Base-by-base conservation (phyloP, 64 coral and sea anemone species). In the Actinia tenebrosa region DNA sequence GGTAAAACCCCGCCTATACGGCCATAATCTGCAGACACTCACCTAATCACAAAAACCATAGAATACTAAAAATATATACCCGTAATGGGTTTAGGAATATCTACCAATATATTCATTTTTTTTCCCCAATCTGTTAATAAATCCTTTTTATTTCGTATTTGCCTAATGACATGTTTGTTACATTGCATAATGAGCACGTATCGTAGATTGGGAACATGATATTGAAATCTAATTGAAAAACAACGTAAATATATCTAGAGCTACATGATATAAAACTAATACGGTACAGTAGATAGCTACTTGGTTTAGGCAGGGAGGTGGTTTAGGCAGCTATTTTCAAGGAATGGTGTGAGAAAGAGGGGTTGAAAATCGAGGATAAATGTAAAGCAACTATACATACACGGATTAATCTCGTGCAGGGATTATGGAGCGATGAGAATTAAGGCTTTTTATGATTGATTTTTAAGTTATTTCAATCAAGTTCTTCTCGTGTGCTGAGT, bases 141-240 rank as follows among this genome's bases (percentile, higher is more conserved):
- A 75, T 75, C 69, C 69, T 75, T 75, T 69, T 30, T 66, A 23
- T 30, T 75, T 75, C 69, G n/a, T 75, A 75, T 75, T 37, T 75
- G 26, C 69, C 42, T 75, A 75, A 75, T 75, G 69, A 75, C 22
- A 75, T 75, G 69, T 75, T 75, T 75, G 69, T 75, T 75, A 75
- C 69, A 75, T 75, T 15, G 69, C 69, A 30, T 42, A 75, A 75
- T 75, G 26, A 75, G 22, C 25, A 30, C 69, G 69, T 75, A 75
- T 75, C 69, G 23, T 42, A 30, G 69, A 75, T 30, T 37, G 8
- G 69, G 26, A 75, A 75, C 27, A 75, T 26, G 69, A 75, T 75
- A 75, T 75, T 25, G 25, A 42, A 75, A 14, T 26, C 13, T 26
- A 42, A 75, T 75, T 43, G 69, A 42, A 75, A 75, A 15, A 11